Conservation (phyloP, 2,113 vertebrate species). For the Gnathonemus echidnorhynchus region DNA sequence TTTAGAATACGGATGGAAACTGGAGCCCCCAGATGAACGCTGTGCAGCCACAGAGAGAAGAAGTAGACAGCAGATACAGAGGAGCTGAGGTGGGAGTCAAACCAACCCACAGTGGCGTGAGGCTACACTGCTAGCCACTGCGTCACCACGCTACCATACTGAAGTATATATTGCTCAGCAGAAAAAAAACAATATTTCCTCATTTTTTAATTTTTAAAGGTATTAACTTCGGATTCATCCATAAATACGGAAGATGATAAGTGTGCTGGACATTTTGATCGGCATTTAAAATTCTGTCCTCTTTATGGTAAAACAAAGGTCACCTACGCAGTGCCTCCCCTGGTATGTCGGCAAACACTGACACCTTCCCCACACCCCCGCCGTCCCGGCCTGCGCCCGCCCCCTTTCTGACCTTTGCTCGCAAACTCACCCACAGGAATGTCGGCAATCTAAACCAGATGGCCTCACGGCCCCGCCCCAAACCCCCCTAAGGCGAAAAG, state of each 20-base stretch:
- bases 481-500: conserved; percentile 14
- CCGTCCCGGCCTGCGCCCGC: conserved; percentile 22
- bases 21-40: neutral
- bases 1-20: neutral
- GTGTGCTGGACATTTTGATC: neutral
- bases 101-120: neutral
- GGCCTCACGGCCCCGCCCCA: conserved; percentile 27
- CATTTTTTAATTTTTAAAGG: neutral
- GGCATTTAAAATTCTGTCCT: neutral
- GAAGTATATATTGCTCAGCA: neutral
- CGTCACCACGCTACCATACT: neutral
- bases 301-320: neutral
- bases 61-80: neutral
- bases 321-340: neutral
- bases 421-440: conserved; percentile 59
- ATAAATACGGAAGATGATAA: neutral
- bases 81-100: neutral
- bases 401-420: conserved; percentile 58
- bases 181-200: neutral
- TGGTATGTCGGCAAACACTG: conserved; percentile 16
- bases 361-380: conserved; percentile 29
- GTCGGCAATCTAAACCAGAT: conserved; percentile 67
- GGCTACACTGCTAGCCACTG: neutral
- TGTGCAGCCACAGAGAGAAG: neutral
- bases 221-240: neutral